phyloP scores from a whole-genome alignment of 2,888 invertebrate genomes.

The Amblyjoppa fuscipennis region DNA sequence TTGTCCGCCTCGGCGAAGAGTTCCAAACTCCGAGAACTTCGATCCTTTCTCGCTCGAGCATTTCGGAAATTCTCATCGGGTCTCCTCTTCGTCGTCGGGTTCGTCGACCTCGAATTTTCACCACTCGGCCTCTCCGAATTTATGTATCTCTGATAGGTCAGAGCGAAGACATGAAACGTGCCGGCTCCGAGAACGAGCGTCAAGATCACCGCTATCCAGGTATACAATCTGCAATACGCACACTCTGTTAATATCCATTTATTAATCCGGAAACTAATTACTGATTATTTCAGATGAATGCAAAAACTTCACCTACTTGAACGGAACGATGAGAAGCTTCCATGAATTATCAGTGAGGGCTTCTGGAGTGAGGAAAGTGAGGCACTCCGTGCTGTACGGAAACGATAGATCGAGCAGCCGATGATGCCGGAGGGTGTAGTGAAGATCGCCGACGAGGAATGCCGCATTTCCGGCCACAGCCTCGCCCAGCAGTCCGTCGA shows the following conservation, averaged over 20 bases:
- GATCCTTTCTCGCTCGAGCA: constrained; percentile 5
- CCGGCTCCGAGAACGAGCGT: constrained; percentile 89
- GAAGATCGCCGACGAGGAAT: constrained; percentile 91
- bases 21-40: constrained; percentile 86
- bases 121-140: constrained; percentile 54
- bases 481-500: constrained; percentile 91
- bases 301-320: constrained; percentile 87
- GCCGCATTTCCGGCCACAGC: constrained; percentile 90
- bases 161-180: constrained; percentile 89
- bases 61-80: neutral
- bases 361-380: constrained; percentile 94
- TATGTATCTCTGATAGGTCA: constrained; percentile 86
- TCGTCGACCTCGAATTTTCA: neutral
- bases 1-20: constrained; percentile 91
- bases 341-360: constrained; percentile 93
- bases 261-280: neutral
- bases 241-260: neutral
- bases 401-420: constrained; percentile 90
- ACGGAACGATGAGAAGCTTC: constrained; percentile 93
- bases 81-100: neutral
- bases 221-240: constrained; percentile 86
- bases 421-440: constrained; percentile 90
- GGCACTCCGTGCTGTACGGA: constrained; percentile 93
- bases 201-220: constrained; percentile 91
- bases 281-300: neutral